These are phyloP conservation scores for Takifugu rubripes DNA, from an alignment of 2,797 vertebrate species.

Conservation along the genomic window DNA sequence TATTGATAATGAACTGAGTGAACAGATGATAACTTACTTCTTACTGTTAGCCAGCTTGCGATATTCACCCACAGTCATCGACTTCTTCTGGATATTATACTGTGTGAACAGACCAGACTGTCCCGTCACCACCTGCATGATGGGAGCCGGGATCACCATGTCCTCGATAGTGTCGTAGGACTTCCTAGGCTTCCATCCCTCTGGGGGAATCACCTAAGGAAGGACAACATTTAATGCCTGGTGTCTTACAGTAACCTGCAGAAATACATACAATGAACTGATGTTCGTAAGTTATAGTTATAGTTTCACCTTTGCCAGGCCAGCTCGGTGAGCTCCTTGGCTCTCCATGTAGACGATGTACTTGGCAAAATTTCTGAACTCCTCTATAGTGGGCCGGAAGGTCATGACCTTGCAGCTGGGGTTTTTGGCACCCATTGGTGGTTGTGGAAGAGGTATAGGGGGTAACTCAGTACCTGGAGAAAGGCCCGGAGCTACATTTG, in stretches of 20 bases:
- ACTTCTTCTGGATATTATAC: conserved; percentile 99
- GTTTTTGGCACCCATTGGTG: conserved; percentile 77
- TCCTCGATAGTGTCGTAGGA: conserved; percentile 93
- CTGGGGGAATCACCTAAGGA: conserved; percentile 88
- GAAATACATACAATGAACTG: too few species aligned
- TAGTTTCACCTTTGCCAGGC: conserved; percentile 73
- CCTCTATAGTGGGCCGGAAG: conserved; percentile 90
- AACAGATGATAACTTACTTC: conserved; percentile 76
- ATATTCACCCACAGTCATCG: conserved; percentile 94
- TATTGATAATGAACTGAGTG: too few species aligned
- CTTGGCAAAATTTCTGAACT: conserved; percentile 91
- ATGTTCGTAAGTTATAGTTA: not conserved
- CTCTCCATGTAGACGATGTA: conserved; percentile 92
- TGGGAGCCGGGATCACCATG: conserved; percentile 93
- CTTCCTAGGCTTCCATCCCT: conserved; percentile 90
- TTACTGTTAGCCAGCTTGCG: conserved; percentile 94
- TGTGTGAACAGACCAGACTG: conserved; percentile 97
- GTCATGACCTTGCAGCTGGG: conserved; percentile 97
- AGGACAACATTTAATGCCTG: not conserved
- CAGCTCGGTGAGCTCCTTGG: conserved; percentile 91
- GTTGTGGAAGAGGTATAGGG: conserved; percentile 47
- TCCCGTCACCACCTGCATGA: conserved; percentile 97
- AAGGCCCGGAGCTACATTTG: conserved; percentile 3
- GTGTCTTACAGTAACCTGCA: not conserved
- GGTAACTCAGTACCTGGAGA: conserved; percentile 25